These are phyloP conservation scores for Chrysoperla carnea DNA, from an alignment of 1,140 invertebrate genomes.

Conservation along the genomic window DNA sequence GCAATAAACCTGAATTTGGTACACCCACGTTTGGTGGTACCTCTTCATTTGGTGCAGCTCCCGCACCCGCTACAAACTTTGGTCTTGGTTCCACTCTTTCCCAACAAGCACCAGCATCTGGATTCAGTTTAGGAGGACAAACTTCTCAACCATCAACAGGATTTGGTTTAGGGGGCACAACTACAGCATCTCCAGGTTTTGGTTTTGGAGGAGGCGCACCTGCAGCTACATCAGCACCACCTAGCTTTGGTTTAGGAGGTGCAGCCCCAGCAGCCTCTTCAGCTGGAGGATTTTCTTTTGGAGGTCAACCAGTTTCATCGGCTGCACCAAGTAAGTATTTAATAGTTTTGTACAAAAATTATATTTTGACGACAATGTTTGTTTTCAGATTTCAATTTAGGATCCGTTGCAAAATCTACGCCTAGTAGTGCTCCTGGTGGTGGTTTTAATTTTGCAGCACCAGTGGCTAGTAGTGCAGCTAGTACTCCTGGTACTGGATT, in stretches of 20 bases:
- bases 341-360: slow-evolving; percentile 3
- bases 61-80: no score
- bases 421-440: slow-evolving; percentile 10
- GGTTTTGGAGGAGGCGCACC: slow-evolving; percentile 18
- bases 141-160: not conserved
- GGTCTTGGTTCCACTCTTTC: not conserved
- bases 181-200: slow-evolving; percentile 15
- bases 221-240: slow-evolving; percentile 9
- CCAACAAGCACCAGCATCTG: not conserved
- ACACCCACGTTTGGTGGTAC: no score
- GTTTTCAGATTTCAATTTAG: slow-evolving; percentile 7
- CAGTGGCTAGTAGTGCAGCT: slow-evolving; percentile 8
- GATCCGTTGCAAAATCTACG: slow-evolving; percentile 14
- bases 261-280: slow-evolving; percentile 10
- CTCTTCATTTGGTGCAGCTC: no score
- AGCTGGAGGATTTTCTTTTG: slow-evolving; percentile 13
- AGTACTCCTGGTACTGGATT: slow-evolving; percentile 13
- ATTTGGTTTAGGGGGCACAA: slow-evolving; percentile 6
- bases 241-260: slow-evolving; percentile 15
- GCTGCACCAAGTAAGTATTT: slow-evolving; percentile 2
- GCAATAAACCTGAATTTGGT: no score
- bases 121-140: no score
- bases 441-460: slow-evolving; percentile 13
- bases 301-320: slow-evolving; percentile 8
- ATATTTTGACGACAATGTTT: not conserved